phyloP scores from a whole-genome alignment of 2,888 invertebrate species.

The Morpho deidamia region DNA sequence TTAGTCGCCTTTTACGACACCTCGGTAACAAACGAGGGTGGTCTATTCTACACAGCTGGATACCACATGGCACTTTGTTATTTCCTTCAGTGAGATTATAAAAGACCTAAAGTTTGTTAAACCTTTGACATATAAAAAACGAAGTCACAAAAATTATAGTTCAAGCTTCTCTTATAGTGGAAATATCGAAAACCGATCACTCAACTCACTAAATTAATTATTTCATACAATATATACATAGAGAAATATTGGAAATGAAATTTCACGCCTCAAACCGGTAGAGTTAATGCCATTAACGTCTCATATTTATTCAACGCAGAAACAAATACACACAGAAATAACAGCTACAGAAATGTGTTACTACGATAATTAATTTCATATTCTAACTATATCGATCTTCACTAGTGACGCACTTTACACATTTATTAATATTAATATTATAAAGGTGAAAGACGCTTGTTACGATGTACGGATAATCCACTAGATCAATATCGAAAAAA shows the following conservation, averaged over 20 bases:
- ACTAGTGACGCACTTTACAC: no score
- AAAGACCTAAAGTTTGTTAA: no score
- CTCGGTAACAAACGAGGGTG: no score
- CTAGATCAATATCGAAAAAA: no score
- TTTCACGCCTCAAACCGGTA: slow-evolving; percentile 31
- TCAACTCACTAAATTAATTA: slow-evolving; percentile 17
- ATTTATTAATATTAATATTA: background rate
- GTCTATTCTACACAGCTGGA: no score
- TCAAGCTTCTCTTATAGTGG: slow-evolving; percentile 1
- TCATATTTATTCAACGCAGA: slow-evolving; percentile 12
- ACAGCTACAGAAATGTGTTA: slow-evolving; percentile 1
- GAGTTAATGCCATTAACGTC: slow-evolving; percentile 14
- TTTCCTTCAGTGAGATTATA: no score
- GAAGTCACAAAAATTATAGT: background rate
- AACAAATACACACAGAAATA: slow-evolving; percentile 14
- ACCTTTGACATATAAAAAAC: background rate
- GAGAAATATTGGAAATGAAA: slow-evolving; percentile 43
- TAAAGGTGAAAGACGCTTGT: no score
- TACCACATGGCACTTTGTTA: no score
- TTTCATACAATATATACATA: slow-evolving; percentile 36
- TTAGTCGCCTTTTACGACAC: no score
- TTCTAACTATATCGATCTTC: no score
- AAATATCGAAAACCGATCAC: background rate
- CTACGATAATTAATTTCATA: no score
- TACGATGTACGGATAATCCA: no score